Evolutionary conservation across 2,888 invertebrate species (phyloP).

Genomic region (Drosophila mimetica): DNA sequence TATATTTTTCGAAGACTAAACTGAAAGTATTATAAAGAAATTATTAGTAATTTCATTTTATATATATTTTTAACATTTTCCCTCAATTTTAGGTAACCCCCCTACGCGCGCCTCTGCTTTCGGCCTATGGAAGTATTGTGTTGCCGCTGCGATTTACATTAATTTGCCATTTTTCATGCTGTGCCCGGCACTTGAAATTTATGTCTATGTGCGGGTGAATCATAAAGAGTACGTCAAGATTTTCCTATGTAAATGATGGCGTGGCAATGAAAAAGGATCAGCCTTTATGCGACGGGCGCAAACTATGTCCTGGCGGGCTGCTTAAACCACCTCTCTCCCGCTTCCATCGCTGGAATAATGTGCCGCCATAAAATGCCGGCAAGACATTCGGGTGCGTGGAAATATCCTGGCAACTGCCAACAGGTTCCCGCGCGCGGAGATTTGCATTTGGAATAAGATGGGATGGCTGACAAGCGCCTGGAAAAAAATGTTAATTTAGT

Average conservation of each 20-base stretch:
- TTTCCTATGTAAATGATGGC: constrained; percentile 81
- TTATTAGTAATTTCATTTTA: not conserved
- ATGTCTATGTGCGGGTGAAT: constrained; percentile 53
- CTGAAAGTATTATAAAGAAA: too few species aligned
- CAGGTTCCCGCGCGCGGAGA: constrained; percentile 55
- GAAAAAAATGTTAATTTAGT: constrained; percentile 75
- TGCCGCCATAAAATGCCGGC: constrained; percentile 34
- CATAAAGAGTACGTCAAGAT: constrained; percentile 72
- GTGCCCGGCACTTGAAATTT: constrained; percentile 69
- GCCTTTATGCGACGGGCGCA: constrained; percentile 38
- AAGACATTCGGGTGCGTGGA: constrained; percentile 24
- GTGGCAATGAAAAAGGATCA: constrained; percentile 65
- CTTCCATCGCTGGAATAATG: constrained; percentile 11
- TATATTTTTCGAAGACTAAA: too few species aligned
- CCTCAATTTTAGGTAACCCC: not conserved
- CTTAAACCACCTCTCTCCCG: too few species aligned
- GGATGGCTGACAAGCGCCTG: constrained; percentile 69
- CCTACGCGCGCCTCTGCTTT: constrained; percentile 6
- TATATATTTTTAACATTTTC: not conserved
- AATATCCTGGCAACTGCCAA: constrained; percentile 57
- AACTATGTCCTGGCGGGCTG: constrained; percentile 30
- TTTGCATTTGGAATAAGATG: constrained; percentile 77
- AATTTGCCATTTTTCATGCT: constrained; percentile 83
- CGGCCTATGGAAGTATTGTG: constrained; percentile 47
- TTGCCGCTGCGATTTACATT: constrained; percentile 80